Evolutionary conservation across 1,140 invertebrate genomes (phyloP).

Genomic region (Triops longicaudatus): DNA sequence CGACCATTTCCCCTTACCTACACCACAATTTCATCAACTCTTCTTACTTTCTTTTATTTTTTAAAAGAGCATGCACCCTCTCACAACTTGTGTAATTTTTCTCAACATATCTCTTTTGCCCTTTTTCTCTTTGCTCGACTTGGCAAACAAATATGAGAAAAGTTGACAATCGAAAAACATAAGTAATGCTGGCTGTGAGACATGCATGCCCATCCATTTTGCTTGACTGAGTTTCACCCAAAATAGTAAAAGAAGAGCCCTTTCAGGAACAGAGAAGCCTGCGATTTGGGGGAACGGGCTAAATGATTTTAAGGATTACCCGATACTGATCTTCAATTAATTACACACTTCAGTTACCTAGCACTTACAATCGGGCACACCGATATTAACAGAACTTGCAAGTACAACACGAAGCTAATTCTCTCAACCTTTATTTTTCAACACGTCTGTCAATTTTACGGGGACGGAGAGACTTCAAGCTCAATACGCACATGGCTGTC

Average conservation of each 20-base stretch:
- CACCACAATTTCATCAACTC: neutral
- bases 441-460: no score
- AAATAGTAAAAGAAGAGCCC: no score
- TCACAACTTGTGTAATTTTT: neutral
- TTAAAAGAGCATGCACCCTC: neutral
- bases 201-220: neutral
- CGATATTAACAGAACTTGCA: no score
- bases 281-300: no score
- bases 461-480: no score
- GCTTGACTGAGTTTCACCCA: neutral
- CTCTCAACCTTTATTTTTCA: no score
- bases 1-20: neutral
- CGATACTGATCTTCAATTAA: neutral
- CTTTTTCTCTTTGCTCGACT: neutral
- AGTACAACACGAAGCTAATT: no score
- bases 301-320: no score
- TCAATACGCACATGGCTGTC: no score
- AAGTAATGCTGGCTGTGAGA: neutral
- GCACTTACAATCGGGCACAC: neutral
- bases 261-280: no score
- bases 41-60: neutral
- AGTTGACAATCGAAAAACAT: neutral
- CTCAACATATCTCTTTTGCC: neutral
- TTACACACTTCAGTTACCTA: neutral
- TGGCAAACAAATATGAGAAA: neutral